Evolutionary conservation across 2,888 invertebrate genomes (phyloP), one percentile per base, ranked within the genome.

Genomic region (Heliothis peltigera): DNA sequence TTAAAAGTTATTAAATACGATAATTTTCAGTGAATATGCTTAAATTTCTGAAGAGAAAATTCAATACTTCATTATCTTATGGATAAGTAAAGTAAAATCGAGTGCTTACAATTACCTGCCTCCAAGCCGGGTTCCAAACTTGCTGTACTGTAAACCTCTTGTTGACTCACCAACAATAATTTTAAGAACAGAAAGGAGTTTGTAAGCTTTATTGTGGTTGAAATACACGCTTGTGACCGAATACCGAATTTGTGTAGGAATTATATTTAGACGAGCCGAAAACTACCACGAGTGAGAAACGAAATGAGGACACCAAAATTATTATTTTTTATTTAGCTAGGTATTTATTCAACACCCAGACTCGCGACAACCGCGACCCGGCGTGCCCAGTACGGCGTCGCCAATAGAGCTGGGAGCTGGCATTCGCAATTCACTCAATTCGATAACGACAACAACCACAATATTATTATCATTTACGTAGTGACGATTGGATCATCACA

Each of bases 341-440:
- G 21, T 48, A 60, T 44, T 52, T 46, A 52, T 25, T 57, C 48
- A 54, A 57, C 51, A 21, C n/a, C 39, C 42, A 52, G 42, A 68
- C 56, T 49, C 67, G 52, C 67, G 46, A 60, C 22, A 66, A 47
- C 68, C 43, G 54, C 54, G 46, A 48, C 68, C 57, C 69, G 69
- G 62, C 68, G 68, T 79, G 61, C 67, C 79, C 64, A 64, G 67
- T 67, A 67, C 60, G 64, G 64, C 71, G n/a, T n/a, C n/a, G n/a
- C n/a, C n/a, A 64, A 64, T 56, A 64, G 18, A 64, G 66, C 51
- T 74, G 56, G 70, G 74, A 69, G 25, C 59, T 59, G 35, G 48
- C 48, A 39, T 68, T 71, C 53, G 52, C 61, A 55, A 64, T 54
- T 67, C 63, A 54, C 64, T 42, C 65, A 19, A 71, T 74, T 67